phyloP scores from a whole-genome alignment of 2,888 invertebrate genomes.

The Cryptophagus acutangulus region DNA sequence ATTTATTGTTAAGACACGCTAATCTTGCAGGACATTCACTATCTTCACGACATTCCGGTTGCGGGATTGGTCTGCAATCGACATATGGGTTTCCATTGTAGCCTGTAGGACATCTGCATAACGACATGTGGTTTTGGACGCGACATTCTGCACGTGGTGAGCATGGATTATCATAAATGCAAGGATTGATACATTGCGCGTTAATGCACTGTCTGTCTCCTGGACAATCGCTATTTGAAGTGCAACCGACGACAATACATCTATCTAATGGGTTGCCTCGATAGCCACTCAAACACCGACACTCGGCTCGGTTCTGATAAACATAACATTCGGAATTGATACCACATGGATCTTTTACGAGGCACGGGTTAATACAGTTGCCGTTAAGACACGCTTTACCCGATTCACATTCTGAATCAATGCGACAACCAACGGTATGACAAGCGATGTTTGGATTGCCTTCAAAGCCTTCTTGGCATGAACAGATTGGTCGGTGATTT shows the following conservation, averaged over 20 bases:
- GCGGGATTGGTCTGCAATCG: slow-evolving; percentile 68
- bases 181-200: slow-evolving; percentile 80
- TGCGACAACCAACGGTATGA: slow-evolving; percentile 73
- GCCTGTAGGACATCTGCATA: slow-evolving; percentile 79
- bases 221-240: slow-evolving; percentile 83
- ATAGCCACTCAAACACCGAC: slow-evolving; percentile 76
- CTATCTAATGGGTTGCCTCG: slow-evolving; percentile 71
- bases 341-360: slow-evolving; percentile 74
- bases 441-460: slow-evolving; percentile 83
- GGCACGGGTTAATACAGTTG: slow-evolving; percentile 81
- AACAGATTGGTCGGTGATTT: slow-evolving; percentile 81
- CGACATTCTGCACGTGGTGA: slow-evolving; percentile 73
- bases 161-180: slow-evolving; percentile 71
- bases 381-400: slow-evolving; percentile 80
- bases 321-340: slow-evolving; percentile 78
- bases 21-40: slow-evolving; percentile 73
- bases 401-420: slow-evolving; percentile 77
- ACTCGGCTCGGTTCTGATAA: slow-evolving; percentile 66
- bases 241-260: slow-evolving; percentile 76
- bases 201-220: slow-evolving; percentile 79
- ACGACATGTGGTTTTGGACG: slow-evolving; percentile 73
- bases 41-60: slow-evolving; percentile 74
- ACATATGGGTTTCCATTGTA: slow-evolving; percentile 77
- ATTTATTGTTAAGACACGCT: slow-evolving; percentile 77
- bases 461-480: slow-evolving; percentile 76